Percentiles rank a stretch among this genome's conserved stretches.
Evolutionary conservation across 2,888 invertebrate species (phyloP).

Genomic region (Nephrotoma guestfalica): DNA sequence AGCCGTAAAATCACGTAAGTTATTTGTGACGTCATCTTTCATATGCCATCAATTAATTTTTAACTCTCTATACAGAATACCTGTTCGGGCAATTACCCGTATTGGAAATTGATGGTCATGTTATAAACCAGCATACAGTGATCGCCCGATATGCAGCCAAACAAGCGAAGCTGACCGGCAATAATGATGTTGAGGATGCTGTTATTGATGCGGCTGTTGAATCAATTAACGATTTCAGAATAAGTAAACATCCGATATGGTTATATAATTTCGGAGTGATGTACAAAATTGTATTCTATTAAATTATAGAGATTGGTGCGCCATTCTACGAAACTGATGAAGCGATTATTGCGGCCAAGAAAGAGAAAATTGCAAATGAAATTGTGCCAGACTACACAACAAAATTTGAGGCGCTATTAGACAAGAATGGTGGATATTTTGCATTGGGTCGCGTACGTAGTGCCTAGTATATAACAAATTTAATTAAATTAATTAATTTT

Average conservation of each 20-base stretch:
- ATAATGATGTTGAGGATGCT: neutral
- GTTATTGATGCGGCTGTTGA: neutral
- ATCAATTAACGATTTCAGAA: neutral
- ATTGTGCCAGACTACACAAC: neutral
- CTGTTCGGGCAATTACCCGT: neutral
- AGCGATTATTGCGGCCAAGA: neutral
- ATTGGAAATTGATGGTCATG: neutral
- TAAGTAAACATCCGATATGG: neutral
- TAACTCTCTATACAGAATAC: neutral
- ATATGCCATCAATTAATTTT: no score
- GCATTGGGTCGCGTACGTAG: neutral
- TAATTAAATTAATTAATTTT: neutral
- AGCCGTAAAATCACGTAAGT: conserved; percentile 38
- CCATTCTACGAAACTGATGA: neutral
- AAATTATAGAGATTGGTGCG: neutral
- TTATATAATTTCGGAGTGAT: no score
- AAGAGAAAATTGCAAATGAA: neutral
- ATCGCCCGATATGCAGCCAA: neutral
- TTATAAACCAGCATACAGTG: neutral
- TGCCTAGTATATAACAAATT: no score
- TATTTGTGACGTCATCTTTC: no score
- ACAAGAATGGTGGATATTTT: neutral
- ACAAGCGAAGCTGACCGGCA: neutral
- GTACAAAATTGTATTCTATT: no score
- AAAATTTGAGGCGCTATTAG: neutral